Base-by-base conservation (phyloP, 2,888 invertebrate genomes). In the Caenorhabditis sp. region DNA sequence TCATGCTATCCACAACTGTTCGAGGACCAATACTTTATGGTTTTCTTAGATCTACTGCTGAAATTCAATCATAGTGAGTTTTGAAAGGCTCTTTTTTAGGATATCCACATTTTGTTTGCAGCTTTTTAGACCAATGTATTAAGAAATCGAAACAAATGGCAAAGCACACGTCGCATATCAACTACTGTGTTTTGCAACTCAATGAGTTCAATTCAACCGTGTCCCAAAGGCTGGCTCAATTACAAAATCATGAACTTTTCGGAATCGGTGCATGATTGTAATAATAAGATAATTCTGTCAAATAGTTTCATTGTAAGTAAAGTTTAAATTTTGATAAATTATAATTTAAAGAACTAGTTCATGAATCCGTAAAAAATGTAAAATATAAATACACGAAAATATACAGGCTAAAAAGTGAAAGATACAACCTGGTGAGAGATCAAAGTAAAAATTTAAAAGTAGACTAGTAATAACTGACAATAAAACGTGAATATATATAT, bases 301-400 rank as follows among this genome's bases (percentile, higher is more conserved):
- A 31, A 31, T 31, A 31, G 10, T 31, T n/a, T n/a, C n/a, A n/a
- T n/a, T n/a, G n/a, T n/a, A n/a, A n/a, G n/a, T n/a, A n/a, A n/a
- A n/a, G n/a, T n/a, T n/a, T n/a, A n/a, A n/a, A n/a, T n/a, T n/a
- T n/a, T n/a, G n/a, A n/a, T n/a, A n/a, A n/a, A n/a, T n/a, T n/a
- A n/a, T n/a, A n/a, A n/a, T n/a, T n/a, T n/a, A n/a, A n/a, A n/a
- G n/a, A n/a, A n/a, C n/a, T n/a, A n/a, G n/a, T n/a, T n/a, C 31
- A 31, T 31, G 10, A 31, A 31, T 31, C 4, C 10, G 10, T 31
- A 31, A 31, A 4, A 31, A 31, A 31, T 7, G n/a, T n/a, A 31
- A 31, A 31, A 43, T 43, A 43, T 10, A 26, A 53, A 23, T 54
- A 54, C 26, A 54, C 54, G 54, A 54, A 25, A 54, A 54, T 14